phyloP scores from a whole-genome alignment of 2,797 vertebrate species.

The Gobio occitaniae region DNA sequence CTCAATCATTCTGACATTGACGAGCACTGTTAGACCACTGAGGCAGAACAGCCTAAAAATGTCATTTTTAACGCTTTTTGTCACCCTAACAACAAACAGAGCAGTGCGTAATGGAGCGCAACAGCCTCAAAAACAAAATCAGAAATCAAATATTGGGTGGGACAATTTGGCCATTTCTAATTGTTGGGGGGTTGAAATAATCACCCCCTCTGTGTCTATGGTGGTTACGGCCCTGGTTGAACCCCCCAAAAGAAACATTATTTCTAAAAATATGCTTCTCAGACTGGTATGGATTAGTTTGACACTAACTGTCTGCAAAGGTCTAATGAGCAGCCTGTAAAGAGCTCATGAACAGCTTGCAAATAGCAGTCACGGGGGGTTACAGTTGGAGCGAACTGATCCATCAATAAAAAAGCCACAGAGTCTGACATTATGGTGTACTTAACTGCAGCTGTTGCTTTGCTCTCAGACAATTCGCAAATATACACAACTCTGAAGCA shows the following conservation, averaged over 20 bases:
- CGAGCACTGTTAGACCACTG: too few species aligned
- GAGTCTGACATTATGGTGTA: constrained; percentile 52
- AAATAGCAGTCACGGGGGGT: constrained; percentile 75
- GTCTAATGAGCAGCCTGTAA: constrained; percentile 65
- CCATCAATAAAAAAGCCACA: constrained; percentile 77
- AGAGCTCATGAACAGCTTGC: constrained; percentile 73
- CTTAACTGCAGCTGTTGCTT: constrained; percentile 54
- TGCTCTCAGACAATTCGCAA: constrained; percentile 47
- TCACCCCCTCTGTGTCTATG: too few species aligned
- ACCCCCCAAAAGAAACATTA: neutral
- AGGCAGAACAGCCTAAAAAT: too few species aligned
- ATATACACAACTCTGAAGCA: constrained; percentile 2
- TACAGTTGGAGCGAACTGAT: constrained; percentile 78
- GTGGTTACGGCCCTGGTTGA: too few species aligned
- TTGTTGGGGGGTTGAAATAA: too few species aligned
- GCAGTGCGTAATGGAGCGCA: too few species aligned
- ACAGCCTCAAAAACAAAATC: too few species aligned
- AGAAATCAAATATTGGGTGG: too few species aligned
- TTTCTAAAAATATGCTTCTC: constrained; percentile 33
- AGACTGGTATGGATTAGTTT: constrained; percentile 41
- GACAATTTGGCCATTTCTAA: too few species aligned
- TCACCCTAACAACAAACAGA: too few species aligned
- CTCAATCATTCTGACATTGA: too few species aligned
- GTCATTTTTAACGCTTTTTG: too few species aligned
- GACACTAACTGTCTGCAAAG: constrained; percentile 40